A percentile compares a stretch with the other conserved stretches of the same genome.
phyloP scores from a whole-genome alignment of 2,113 vertebrate genomes.

The Pipra filicauda region DNA sequence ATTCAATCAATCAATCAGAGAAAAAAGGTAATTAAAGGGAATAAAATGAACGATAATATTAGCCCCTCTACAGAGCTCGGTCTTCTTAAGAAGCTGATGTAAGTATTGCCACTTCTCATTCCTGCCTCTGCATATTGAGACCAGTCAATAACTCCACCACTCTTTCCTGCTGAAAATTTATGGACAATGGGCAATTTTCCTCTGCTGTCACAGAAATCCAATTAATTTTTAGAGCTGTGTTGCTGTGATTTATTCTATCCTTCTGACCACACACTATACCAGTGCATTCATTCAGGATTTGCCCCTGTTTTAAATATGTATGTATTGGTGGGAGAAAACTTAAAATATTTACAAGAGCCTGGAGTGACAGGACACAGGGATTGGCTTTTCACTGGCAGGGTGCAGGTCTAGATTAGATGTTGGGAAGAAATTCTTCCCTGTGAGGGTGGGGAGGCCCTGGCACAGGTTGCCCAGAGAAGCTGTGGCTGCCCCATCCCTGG shows the following conservation, averaged over 20 bases:
- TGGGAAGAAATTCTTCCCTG: neutral
- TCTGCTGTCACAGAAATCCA: neutral
- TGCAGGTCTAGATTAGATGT: neutral
- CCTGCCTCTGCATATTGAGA: neutral
- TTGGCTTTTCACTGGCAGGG: neutral
- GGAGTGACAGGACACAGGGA: neutral
- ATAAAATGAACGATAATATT: neutral
- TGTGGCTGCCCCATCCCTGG: neutral
- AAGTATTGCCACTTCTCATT: neutral
- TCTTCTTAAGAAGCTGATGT: neutral
- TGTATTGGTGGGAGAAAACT: neutral
- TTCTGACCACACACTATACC: neutral
- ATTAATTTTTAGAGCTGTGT: neutral
- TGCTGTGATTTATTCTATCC: neutral
- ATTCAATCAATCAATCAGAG: neutral
- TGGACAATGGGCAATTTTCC: neutral
- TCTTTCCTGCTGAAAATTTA: neutral
- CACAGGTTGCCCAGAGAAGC: neutral
- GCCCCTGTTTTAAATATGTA: neutral
- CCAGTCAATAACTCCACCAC: neutral
- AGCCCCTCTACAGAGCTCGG: neutral
- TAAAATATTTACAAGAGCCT: neutral
- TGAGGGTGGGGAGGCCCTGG: neutral
- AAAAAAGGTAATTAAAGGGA: neutral
- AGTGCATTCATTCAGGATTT: neutral